phyloP scores from a whole-genome alignment of 2,797 vertebrate species.

The Lophotriccus pileatus region DNA sequence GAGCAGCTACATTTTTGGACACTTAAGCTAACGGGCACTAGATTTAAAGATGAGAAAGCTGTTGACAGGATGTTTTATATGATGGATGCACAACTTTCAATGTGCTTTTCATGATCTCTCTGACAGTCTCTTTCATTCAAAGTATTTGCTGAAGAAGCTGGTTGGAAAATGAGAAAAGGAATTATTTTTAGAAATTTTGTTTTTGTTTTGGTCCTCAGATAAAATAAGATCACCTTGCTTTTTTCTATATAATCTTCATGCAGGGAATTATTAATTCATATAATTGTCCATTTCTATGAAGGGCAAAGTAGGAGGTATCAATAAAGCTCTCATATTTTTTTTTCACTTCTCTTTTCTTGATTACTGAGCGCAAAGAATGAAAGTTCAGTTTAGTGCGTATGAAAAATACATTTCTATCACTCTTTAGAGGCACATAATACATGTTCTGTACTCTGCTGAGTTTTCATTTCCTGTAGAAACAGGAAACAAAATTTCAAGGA shows the following conservation, averaged over 20 bases:
- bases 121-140: neutral
- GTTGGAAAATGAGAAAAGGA: neutral
- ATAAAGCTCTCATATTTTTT: neutral
- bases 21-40: neutral
- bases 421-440: neutral
- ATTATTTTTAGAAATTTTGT: neutral
- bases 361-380: neutral
- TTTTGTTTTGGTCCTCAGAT: neutral
- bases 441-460: neutral
- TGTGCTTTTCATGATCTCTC: neutral
- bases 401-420: accelerated
- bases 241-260: neutral
- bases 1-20: neutral
- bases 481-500: neutral
- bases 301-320: neutral
- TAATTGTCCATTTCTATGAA: neutral
- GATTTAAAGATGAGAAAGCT: neutral
- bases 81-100: neutral
- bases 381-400: neutral
- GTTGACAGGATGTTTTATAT: neutral
- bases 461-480: neutral
- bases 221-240: neutral
- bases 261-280: neutral
- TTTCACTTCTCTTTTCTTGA: neutral
- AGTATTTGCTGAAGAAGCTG: neutral